Percentiles rank a stretch among this genome's conserved stretches.
Conservation (phyloP, 2,888 invertebrate genomes). For the Cremastinae sp. region DNA sequence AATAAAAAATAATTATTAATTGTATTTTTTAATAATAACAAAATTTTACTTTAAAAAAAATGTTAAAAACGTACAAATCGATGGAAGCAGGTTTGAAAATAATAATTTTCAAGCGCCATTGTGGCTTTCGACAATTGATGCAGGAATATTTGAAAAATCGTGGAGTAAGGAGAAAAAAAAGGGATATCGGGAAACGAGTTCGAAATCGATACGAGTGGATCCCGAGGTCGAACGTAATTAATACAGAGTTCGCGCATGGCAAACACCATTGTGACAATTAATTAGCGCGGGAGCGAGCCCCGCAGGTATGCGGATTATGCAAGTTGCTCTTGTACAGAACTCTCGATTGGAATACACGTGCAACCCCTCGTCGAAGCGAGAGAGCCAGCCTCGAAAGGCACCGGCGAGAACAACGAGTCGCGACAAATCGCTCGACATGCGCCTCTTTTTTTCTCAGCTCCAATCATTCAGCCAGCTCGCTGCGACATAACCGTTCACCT, state of each 20-base stretch:
- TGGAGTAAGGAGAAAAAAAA: background rate
- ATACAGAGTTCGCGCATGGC: slow-evolving; percentile 43
- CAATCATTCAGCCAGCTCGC: no score
- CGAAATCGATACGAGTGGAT: slow-evolving; percentile 48
- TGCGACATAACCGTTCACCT: no score
- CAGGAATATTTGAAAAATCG: background rate
- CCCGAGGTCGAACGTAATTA: slow-evolving; percentile 43
- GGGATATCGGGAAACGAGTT: slow-evolving; percentile 19
- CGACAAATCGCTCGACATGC: no score
- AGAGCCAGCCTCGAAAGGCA: no score
- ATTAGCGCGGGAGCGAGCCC: slow-evolving; percentile 47
- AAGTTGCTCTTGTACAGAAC: slow-evolving; percentile 42
- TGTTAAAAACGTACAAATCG: background rate
- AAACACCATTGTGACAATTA: slow-evolving; percentile 52
- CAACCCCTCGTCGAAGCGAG: no score
- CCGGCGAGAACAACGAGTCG: no score
- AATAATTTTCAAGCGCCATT: no score
- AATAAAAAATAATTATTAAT: no score
- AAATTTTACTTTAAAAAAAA: background rate
- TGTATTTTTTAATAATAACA: background rate
- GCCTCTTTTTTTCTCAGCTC: no score
- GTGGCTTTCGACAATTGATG: background rate
- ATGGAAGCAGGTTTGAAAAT: background rate
- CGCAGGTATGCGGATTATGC: slow-evolving; percentile 53
- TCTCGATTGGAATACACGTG: background rate